phyloP scores from a whole-genome alignment of 92 coral and sea anemone species.

The Epizoanthus stellaris region DNA sequence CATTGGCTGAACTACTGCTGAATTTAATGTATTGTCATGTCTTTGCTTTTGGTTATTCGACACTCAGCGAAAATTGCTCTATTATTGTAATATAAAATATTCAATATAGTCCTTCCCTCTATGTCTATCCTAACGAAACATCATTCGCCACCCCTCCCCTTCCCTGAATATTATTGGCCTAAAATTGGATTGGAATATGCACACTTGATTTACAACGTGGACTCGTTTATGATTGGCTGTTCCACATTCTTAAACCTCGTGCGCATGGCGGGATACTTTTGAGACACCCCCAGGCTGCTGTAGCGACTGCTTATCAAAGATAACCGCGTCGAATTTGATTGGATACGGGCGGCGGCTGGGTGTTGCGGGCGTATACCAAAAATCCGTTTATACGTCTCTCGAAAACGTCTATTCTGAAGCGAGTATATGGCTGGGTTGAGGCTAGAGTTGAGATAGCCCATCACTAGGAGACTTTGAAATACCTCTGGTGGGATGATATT shows the following conservation, averaged over 20 bases:
- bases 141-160: too few relatives aligned
- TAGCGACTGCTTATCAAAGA: constrained; percentile 22
- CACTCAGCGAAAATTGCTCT: too few relatives aligned
- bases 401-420: constrained; percentile 33
- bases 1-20: too few relatives aligned
- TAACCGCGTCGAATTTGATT: constrained; percentile 14
- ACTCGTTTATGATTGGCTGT: neutral
- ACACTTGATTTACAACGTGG: constrained; percentile 18
- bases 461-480: neutral
- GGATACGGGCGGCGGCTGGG: constrained; percentile 1
- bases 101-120: too few relatives aligned
- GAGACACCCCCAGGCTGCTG: constrained; percentile 1
- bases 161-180: too few relatives aligned
- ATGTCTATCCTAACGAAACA: too few relatives aligned
- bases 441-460: constrained; percentile 36
- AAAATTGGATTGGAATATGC: neutral
- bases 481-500: neutral
- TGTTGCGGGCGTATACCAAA: constrained; percentile 14
- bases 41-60: too few relatives aligned
- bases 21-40: too few relatives aligned
- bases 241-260: neutral
- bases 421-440: constrained; percentile 33
- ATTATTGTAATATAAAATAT: too few relatives aligned
- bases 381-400: constrained; percentile 25
- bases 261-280: constrained; percentile 1